phyloP scores from a whole-genome alignment of 2,888 invertebrate species.

The Patella pellucida region DNA sequence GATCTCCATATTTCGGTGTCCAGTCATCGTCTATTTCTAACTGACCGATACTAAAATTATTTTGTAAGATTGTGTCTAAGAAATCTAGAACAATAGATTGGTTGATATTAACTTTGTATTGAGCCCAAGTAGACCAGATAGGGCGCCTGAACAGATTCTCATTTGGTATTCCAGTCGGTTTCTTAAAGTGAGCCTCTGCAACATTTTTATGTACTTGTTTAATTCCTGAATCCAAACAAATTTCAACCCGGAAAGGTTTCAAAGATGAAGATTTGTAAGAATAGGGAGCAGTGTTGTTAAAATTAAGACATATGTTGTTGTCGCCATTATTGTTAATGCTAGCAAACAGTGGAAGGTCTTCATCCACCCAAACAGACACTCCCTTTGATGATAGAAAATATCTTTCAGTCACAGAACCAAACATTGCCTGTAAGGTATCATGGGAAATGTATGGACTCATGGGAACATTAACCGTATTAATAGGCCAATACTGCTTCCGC shows the following conservation, averaged over 20 bases:
- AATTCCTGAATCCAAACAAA: conserved; percentile 39
- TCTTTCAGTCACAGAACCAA: conserved; percentile 70
- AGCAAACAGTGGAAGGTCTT: conserved; percentile 81
- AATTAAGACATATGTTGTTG: conserved; percentile 40
- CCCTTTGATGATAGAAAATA: conserved; percentile 80
- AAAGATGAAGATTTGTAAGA: conserved; percentile 36
- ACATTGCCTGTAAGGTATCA: conserved; percentile 44
- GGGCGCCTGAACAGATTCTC: conserved; percentile 82
- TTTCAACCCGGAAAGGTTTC: conserved; percentile 30
- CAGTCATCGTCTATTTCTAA: conserved; percentile 86
- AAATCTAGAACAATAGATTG: conserved; percentile 69
- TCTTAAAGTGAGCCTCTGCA: conserved; percentile 73
- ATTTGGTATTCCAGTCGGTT: conserved; percentile 78
- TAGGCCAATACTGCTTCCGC: conserved; percentile 84
- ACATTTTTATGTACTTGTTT: conserved; percentile 68
- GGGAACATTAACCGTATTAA: conserved; percentile 74
- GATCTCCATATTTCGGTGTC: conserved; percentile 89
- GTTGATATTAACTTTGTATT: conserved; percentile 79
- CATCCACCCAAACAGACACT: conserved; percentile 77
- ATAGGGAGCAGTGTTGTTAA: conserved; percentile 43
- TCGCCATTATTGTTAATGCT: conserved; percentile 78
- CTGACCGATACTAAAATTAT: conserved; percentile 52
- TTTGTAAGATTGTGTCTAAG: conserved; percentile 43
- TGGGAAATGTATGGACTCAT: conserved; percentile 49
- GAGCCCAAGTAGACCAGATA: conserved; percentile 91